Conservation (phyloP, 2,113 vertebrate species). For the Tupaia tana region DNA sequence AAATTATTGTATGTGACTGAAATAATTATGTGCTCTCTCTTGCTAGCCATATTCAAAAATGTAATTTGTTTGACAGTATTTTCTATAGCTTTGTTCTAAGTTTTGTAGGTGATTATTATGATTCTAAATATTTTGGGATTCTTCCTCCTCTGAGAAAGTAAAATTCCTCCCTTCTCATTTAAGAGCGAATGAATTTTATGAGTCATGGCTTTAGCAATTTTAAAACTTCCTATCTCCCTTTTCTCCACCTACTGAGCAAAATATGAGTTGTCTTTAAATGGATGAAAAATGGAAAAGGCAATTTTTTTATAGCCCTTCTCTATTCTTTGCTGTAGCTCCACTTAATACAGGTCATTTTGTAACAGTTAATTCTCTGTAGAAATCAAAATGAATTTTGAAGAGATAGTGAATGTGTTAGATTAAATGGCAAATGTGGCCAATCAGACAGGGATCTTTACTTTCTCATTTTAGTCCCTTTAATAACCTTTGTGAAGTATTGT, state of each 20-base stretch:
- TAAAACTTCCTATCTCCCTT: constrained; percentile 30
- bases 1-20: neutral
- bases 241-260: constrained; percentile 47
- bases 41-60: constrained; percentile 17
- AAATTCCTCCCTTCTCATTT: neutral
- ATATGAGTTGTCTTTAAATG: constrained; percentile 58
- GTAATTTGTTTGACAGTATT: neutral
- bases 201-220: constrained; percentile 30
- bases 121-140: constrained; percentile 2
- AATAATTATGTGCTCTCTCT: neutral
- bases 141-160: neutral
- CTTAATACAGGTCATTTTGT: constrained; percentile 72
- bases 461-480: constrained; percentile 56
- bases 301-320: constrained; percentile 72
- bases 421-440: constrained; percentile 64
- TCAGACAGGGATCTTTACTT: constrained; percentile 8
- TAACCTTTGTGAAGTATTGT: constrained; percentile 61
- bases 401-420: constrained; percentile 72
- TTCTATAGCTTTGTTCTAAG: constrained; percentile 3
- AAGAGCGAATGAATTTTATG: constrained; percentile 19
- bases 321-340: constrained; percentile 2
- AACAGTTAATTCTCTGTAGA: constrained; percentile 74
- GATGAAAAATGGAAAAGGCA: constrained; percentile 67
- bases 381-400: constrained; percentile 79
- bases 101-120: neutral